phyloP scores from a whole-genome alignment of 2,113 vertebrate genomes.

The Microcebus murinus region DNA sequence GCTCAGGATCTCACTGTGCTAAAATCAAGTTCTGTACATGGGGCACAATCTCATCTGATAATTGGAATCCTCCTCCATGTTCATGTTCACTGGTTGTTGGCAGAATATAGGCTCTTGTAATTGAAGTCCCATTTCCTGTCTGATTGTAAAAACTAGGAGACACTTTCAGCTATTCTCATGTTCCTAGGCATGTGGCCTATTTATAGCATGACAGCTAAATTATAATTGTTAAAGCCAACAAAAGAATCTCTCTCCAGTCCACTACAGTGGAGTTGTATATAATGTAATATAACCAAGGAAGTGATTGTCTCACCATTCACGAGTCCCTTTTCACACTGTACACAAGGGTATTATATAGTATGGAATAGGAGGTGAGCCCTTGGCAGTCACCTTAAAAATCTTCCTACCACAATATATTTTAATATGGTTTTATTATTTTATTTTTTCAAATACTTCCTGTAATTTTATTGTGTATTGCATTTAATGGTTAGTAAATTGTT shows the following conservation, averaged over 20 bases:
- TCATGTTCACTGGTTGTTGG: not conserved
- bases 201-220: not conserved
- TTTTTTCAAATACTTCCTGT: not conserved
- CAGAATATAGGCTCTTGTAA: not conserved
- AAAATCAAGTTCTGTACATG: not conserved
- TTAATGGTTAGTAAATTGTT: not conserved
- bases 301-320: not conserved
- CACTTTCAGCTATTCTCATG: not conserved
- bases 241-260: not conserved
- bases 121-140: not conserved
- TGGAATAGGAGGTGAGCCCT: not conserved
- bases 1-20: not conserved
- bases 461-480: not conserved
- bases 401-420: not conserved
- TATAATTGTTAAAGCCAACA: not conserved
- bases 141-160: not conserved
- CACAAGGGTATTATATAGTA: not conserved
- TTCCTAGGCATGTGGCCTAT: not conserved
- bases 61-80: not conserved
- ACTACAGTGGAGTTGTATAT: not conserved
- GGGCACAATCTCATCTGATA: not conserved
- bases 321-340: not conserved
- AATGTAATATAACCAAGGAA: not conserved
- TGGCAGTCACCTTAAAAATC: not conserved
- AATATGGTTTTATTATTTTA: not conserved